Conservation (phyloP, 2,797 vertebrate genomes). For the Xenopus petersii region DNA sequence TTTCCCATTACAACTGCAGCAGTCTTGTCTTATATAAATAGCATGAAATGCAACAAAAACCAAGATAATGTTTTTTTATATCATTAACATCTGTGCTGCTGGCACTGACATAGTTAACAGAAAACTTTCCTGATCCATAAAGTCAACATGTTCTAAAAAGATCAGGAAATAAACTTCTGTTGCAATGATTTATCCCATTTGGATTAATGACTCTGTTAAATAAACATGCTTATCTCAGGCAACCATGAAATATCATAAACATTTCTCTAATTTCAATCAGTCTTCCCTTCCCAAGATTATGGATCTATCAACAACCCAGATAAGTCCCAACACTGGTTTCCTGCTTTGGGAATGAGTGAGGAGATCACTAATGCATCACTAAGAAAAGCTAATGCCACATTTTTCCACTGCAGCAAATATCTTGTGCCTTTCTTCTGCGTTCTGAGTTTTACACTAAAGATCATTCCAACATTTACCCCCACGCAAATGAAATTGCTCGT, state of each 20-base stretch:
- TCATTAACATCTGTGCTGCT: no score
- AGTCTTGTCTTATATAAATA: no score
- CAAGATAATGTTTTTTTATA: no score
- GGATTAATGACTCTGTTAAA: slow-evolving; percentile 43
- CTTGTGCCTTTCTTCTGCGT: no score
- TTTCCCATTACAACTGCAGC: no score
- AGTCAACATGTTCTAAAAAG: slow-evolving; percentile 45
- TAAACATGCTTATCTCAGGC: slow-evolving; percentile 44
- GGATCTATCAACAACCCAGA: slow-evolving; percentile 45
- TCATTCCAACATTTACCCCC: no score
- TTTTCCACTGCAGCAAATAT: slow-evolving; percentile 26
- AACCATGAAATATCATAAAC: slow-evolving; percentile 48
- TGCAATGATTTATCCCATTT: slow-evolving; percentile 42
- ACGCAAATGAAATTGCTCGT: no score
- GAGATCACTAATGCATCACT: slow-evolving; percentile 45
- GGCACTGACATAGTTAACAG: background rate
- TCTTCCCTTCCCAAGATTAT: slow-evolving; percentile 39
- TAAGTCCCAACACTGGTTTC: slow-evolving; percentile 35
- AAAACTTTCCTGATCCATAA: slow-evolving; percentile 14
- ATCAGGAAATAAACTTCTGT: slow-evolving; percentile 43
- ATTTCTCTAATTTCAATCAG: slow-evolving; percentile 43
- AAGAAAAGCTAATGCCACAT: slow-evolving; percentile 29
- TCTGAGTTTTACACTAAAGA: no score
- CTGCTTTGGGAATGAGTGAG: slow-evolving; percentile 40
- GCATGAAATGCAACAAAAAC: no score